A percentile compares a stretch with the other conserved stretches of the same genome.
phyloP scores from a whole-genome alignment of 2,888 invertebrate genomes.

The Nemotelus pantherinus region DNA sequence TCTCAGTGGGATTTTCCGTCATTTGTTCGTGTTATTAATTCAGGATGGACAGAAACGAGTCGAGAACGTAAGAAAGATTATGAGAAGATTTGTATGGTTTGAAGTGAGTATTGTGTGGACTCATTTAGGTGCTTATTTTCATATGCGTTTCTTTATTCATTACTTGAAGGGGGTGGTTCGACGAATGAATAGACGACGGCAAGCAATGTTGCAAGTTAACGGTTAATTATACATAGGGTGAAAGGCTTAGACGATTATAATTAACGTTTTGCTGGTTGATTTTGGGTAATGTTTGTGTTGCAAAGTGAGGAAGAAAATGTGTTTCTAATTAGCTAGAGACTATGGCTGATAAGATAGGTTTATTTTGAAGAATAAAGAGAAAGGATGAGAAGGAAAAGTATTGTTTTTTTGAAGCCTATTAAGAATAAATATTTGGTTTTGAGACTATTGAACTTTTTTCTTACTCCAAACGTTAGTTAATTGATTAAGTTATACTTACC shows the following conservation, averaged over 20 bases:
- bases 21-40: constrained; percentile 33
- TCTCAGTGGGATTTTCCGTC: not conserved
- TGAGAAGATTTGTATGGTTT: not conserved
- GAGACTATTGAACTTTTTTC: too few species aligned
- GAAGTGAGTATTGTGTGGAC: not conserved
- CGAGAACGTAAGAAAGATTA: not conserved
- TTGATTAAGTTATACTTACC: too few species aligned
- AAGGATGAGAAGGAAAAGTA: too few species aligned
- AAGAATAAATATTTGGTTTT: too few species aligned
- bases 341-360: too few species aligned
- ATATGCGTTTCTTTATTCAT: not conserved
- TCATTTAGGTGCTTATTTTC: not conserved
- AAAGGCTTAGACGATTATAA: constrained; percentile 26
- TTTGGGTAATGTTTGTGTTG: not conserved
- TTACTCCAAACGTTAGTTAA: too few species aligned
- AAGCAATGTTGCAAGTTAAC: not conserved
- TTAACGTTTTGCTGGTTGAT: constrained; percentile 19
- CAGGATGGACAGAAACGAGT: not conserved
- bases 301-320: too few species aligned
- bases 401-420: too few species aligned
- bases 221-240: constrained; percentile 6
- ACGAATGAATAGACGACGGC: not conserved
- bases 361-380: too few species aligned
- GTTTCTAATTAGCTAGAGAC: too few species aligned
- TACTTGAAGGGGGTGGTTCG: not conserved